These are phyloP conservation scores for Fabriciana adippe DNA, from an alignment of 2,888 invertebrate species.

Conservation along the genomic window DNA sequence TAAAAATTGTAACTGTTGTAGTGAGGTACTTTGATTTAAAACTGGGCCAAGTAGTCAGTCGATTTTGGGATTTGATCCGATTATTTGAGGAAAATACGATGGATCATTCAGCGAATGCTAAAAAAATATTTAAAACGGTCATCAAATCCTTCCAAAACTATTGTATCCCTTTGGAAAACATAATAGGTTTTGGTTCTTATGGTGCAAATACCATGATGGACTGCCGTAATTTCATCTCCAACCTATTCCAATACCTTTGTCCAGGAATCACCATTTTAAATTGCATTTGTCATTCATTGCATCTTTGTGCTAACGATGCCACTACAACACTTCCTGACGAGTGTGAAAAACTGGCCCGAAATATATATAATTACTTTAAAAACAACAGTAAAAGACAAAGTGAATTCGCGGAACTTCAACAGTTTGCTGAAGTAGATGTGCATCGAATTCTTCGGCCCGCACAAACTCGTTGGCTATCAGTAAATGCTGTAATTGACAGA, in stretches of 20 bases:
- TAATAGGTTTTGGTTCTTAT: constrained; percentile 39
- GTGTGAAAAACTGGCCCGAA: constrained; percentile 35
- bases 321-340: constrained; percentile 33
- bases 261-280: constrained; percentile 39
- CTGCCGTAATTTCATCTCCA: constrained; percentile 32
- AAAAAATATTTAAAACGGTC: background rate
- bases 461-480: constrained; percentile 44
- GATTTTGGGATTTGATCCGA: too few species aligned
- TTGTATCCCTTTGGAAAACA: constrained; percentile 34
- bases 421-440: constrained; percentile 32
- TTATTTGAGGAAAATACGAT: too few species aligned
- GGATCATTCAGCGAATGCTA: too few species aligned
- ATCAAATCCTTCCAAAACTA: constrained; percentile 32
- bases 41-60: too few species aligned
- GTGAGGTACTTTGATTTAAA: background rate
- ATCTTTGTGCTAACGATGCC: constrained; percentile 37
- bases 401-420: constrained; percentile 31
- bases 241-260: constrained; percentile 28
- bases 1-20: background rate
- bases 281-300: constrained; percentile 40
- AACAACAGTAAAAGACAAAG: constrained; percentile 25
- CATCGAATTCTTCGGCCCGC: constrained; percentile 40
- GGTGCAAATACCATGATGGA: constrained; percentile 40
- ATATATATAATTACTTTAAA: constrained; percentile 27
- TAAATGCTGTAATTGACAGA: constrained; percentile 43